A percentile compares a stretch with the other conserved stretches of the same genome.
Conservation (phyloP, 2,888 invertebrate genomes). For the Podotricha telesiphe region DNA sequence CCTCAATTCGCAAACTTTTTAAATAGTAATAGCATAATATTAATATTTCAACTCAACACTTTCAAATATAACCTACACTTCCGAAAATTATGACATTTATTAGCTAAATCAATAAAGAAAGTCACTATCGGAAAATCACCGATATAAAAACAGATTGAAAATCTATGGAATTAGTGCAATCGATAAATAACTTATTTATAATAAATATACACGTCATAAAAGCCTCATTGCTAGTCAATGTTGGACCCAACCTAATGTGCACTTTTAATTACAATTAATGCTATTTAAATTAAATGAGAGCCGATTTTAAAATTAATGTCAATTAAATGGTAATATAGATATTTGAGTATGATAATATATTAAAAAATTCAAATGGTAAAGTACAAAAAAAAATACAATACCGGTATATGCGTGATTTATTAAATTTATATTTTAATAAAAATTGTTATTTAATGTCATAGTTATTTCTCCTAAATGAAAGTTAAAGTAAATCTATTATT, state of each 20-base stretch:
- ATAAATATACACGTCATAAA: conserved; percentile 4
- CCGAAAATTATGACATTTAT: conserved; percentile 7
- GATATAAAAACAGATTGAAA: background rate
- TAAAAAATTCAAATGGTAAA: background rate
- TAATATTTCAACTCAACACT: background rate
- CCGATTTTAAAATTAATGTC: background rate
- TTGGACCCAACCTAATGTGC: conserved; percentile 36
- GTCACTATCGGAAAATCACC: background rate
- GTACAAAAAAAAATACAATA: background rate
- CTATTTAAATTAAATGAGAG: background rate
- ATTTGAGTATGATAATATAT: background rate
- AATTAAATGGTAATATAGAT: background rate
- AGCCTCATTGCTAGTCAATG: conserved; percentile 20
- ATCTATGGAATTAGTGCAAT: conserved; percentile 11
- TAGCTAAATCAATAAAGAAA: conserved; percentile 8
- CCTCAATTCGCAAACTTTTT: conserved; percentile 8
- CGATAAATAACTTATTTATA: conserved; percentile 1
- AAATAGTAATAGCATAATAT: conserved; percentile 11
- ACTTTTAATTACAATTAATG: conserved; percentile 14
- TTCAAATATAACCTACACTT: background rate
- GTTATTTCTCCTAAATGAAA: conserved; percentile 8
- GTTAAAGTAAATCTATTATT: background rate
- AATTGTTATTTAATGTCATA: conserved; percentile 5
- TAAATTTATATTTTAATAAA: conserved; percentile 1
- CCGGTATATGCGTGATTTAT: background rate